Evolutionary conservation across 2,888 invertebrate genomes (phyloP).

Genomic region (Lepidocyrtoides sp.): DNA sequence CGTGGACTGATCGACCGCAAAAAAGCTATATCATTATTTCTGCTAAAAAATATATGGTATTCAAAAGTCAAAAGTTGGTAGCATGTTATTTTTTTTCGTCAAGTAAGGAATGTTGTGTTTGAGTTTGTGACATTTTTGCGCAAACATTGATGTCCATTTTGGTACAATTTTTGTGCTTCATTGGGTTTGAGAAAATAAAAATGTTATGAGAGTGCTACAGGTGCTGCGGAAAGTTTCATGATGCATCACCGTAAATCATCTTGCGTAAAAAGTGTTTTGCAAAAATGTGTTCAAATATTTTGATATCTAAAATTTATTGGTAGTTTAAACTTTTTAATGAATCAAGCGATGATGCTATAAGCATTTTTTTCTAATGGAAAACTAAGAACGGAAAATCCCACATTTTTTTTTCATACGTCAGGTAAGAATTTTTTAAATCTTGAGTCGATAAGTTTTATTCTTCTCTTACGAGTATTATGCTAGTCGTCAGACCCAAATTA

Average conservation of each 20-base stretch:
- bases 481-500: too few species aligned
- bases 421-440: too few species aligned
- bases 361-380: neutral
- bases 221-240: neutral
- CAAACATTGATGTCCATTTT: too few species aligned
- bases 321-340: neutral
- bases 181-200: too few species aligned
- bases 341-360: neutral
- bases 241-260: neutral
- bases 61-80: too few species aligned
- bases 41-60: too few species aligned
- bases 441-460: too few species aligned
- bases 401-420: neutral
- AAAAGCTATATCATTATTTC: too few species aligned
- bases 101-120: neutral
- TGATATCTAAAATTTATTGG: neutral
- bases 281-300: neutral
- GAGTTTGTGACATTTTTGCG: too few species aligned
- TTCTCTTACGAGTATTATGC: too few species aligned
- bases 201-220: neutral
- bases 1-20: too few species aligned
- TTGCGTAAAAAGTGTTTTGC: neutral
- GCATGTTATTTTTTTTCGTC: neutral
- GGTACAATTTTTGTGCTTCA: too few species aligned
- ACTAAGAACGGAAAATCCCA: neutral